phyloP scores from a whole-genome alignment of 2,797 vertebrate species.

The Lindbergichthys nudifrons region DNA sequence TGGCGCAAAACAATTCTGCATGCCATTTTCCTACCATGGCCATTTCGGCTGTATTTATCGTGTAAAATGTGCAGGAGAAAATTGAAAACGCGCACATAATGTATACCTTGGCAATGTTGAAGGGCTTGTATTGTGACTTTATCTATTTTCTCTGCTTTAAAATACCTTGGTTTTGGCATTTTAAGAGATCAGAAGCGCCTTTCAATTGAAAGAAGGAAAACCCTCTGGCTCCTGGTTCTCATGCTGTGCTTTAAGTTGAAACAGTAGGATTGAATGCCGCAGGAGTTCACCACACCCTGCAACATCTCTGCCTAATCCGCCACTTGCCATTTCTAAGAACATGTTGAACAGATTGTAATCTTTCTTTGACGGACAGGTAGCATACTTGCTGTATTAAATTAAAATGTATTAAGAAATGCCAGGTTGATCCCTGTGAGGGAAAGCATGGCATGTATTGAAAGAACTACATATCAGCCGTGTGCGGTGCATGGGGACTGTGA shows the following conservation, averaged over 20 bases:
- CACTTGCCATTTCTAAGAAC: slow-evolving; percentile 37
- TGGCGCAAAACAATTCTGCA: slow-evolving; percentile 43
- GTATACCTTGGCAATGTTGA: slow-evolving; percentile 19
- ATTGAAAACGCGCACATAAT: slow-evolving; percentile 28
- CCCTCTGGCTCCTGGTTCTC: slow-evolving; percentile 17
- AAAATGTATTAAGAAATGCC: slow-evolving; percentile 46
- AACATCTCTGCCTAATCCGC: slow-evolving; percentile 42
- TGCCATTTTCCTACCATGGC: slow-evolving; percentile 40
- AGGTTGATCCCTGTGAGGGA: slow-evolving; percentile 13
- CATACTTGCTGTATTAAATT: slow-evolving; percentile 40
- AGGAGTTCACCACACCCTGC: slow-evolving; percentile 30
- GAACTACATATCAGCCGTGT: slow-evolving; percentile 19
- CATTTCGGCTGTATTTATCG: slow-evolving; percentile 48
- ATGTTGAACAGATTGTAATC: slow-evolving; percentile 28
- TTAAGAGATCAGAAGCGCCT: slow-evolving; percentile 34
- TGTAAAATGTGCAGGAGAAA: slow-evolving; percentile 22
- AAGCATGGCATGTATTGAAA: slow-evolving; percentile 38
- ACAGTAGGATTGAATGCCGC: slow-evolving; percentile 32
- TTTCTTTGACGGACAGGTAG: slow-evolving; percentile 54
- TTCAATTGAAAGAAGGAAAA: slow-evolving; percentile 29
- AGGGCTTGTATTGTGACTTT: slow-evolving; percentile 12
- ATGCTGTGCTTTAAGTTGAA: slow-evolving; percentile 27
- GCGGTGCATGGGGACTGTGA: slow-evolving; percentile 7
- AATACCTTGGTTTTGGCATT: slow-evolving; percentile 22
- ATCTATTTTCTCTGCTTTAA: slow-evolving; percentile 11